Base-by-base conservation (phyloP, 2,888 invertebrate species). In the Calliphora vomitoria region DNA sequence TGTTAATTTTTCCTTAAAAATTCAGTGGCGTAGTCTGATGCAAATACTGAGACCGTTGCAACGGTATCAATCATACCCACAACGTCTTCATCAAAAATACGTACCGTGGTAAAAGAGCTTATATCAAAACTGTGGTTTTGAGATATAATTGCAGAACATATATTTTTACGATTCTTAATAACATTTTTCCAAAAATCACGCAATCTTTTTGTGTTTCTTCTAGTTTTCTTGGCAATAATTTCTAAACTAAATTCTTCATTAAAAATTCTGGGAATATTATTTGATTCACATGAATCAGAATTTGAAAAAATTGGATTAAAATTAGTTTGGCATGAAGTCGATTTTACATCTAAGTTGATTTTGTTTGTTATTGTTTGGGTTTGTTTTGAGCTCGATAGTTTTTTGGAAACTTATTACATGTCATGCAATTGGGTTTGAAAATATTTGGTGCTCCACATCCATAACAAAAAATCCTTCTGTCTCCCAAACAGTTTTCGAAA, bases 381-480 rank as follows among this genome's bases (percentile, higher is more conserved):
- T n/a, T 35, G 35, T 8, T 1, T 4, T 58, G n/a, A 13, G 55
- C 18, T 18, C 18, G 25, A 8, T 55, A 58, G 55, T 58, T 58
- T 72, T 72, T 38, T 58, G 72, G 4, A 55, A 18, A 18, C 8
- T 55, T 72, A 15, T 55, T 72, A 31, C 72, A 72, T 13, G 41
- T 72, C 3, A 58, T 1, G 11, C 38, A 72, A 4, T 72, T 72
- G 3, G 58, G 72, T 13, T 72, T 72, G 58, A 55, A 72, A 55
- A 55, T 58, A 11, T 72, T 72, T 10, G 72, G 58, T 10, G 72
- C 6, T 15, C 69, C 69, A 69, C 69, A 69, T 15, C 69, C 69
- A 13, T 50, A 50, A 50, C 69, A 69, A 60, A 74, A 74, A 15
- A 74, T 44, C 8, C 25, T 60, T 13, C 75, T 60, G 5, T 75